Evolutionary conservation across 2,888 invertebrate genomes (phyloP).

Genomic region (Sinelater perroti): DNA sequence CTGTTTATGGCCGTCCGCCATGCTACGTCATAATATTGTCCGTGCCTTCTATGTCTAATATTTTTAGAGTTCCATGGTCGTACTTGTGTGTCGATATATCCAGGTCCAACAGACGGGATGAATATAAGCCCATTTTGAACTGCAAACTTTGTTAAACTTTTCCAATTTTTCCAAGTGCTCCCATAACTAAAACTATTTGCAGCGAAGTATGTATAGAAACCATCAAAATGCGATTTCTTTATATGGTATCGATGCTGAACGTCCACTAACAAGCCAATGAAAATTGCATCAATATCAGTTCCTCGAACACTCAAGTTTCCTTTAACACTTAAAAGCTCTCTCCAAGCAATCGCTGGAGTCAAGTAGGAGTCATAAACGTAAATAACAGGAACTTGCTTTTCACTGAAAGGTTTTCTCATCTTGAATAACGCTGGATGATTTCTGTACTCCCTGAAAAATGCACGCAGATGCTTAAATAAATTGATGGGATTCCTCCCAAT

Average conservation of each 20-base stretch:
- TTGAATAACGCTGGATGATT: constrained; percentile 67
- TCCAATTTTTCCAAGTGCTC: constrained; percentile 67
- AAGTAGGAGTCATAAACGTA: constrained; percentile 72
- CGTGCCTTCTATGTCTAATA: constrained; percentile 64
- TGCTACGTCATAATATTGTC: constrained; percentile 70
- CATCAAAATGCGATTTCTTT: constrained; percentile 63
- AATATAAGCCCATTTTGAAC: constrained; percentile 68
- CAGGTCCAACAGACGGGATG: constrained; percentile 75
- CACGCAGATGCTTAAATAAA: constrained; percentile 59
- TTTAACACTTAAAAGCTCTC: constrained; percentile 58
- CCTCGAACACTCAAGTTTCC: constrained; percentile 62
- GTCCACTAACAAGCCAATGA: constrained; percentile 67
- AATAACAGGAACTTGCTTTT: constrained; percentile 62
- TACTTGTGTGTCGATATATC: constrained; percentile 72
- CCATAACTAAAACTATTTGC: constrained; percentile 69
- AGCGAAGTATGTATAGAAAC: constrained; percentile 72
- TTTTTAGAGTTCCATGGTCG: constrained; percentile 68
- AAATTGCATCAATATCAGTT: constrained; percentile 65
- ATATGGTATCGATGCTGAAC: constrained; percentile 63
- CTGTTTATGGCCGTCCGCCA: constrained; percentile 69
- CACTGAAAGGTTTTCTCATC: constrained; percentile 52
- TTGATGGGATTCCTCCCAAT: constrained; percentile 62
- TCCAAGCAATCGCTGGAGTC: constrained; percentile 64
- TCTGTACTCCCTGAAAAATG: constrained; percentile 62
- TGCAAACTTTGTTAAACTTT: constrained; percentile 62